Percentiles rank a stretch among this genome's conserved stretches.
Conservation (phyloP, 1,140 invertebrate species). For the Bombus balteatus region DNA sequence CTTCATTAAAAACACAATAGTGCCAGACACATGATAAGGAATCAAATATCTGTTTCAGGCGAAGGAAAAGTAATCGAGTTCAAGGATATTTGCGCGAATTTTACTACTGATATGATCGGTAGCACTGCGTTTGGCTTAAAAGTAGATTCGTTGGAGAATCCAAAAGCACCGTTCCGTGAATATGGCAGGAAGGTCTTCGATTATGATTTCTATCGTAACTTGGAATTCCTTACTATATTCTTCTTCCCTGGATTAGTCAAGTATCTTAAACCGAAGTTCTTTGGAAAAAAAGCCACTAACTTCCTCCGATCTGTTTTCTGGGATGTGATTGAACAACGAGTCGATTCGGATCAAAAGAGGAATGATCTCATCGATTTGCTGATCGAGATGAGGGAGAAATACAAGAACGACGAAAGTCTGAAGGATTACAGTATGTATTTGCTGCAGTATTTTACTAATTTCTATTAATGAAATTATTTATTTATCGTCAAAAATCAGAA, state of each 20-base stretch:
- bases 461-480: too few species aligned
- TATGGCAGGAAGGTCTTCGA: conserved; percentile 71
- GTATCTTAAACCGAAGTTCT: conserved; percentile 63
- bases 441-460: not conserved
- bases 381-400: conserved; percentile 73
- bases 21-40: not conserved
- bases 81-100: conserved; percentile 81
- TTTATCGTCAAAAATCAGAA: too few species aligned
- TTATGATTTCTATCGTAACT: conserved; percentile 52
- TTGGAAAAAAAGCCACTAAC: conserved; percentile 54
- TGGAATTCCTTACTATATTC: conserved; percentile 75
- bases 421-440: conserved; percentile 25
- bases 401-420: not conserved
- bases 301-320: conserved; percentile 77
- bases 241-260: conserved; percentile 73
- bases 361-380: conserved; percentile 81
- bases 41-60: conserved; percentile 37
- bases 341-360: conserved; percentile 67
- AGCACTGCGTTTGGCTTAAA: conserved; percentile 85
- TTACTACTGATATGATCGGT: conserved; percentile 85
- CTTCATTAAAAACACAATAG: too few species aligned
- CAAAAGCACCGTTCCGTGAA: conserved; percentile 73
- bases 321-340: conserved; percentile 72
- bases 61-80: conserved; percentile 70
- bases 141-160: conserved; percentile 83